These are phyloP conservation scores for Momotus momota DNA, from an alignment of 2,797 vertebrate species.

Conservation along the genomic window DNA sequence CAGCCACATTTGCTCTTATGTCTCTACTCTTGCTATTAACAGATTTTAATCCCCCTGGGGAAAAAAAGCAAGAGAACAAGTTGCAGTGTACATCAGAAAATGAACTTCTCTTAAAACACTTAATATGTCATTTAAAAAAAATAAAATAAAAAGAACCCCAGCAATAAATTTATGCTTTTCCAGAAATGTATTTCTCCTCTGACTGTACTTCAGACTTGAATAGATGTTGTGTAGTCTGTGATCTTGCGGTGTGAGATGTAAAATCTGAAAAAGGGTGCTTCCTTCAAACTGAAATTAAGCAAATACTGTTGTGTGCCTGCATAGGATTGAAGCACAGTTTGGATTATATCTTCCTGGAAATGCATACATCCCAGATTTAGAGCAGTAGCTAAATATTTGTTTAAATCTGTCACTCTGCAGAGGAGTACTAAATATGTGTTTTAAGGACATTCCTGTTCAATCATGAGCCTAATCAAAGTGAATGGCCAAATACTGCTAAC, in stretches of 20 bases:
- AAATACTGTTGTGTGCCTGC: constrained; percentile 22
- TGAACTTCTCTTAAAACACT: not conserved
- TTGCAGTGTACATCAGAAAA: not conserved
- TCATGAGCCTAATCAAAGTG: not conserved
- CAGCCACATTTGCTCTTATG: not conserved
- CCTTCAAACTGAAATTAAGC: not conserved
- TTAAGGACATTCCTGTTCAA: not conserved
- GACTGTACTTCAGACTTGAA: not conserved
- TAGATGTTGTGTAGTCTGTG: constrained; percentile 20
- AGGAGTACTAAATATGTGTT: not conserved
- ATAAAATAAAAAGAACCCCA: too few species aligned
- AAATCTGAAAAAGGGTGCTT: not conserved
- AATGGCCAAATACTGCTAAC: not conserved
- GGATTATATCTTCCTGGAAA: constrained; percentile 16
- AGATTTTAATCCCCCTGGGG: not conserved
- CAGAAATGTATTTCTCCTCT: constrained; percentile 31
- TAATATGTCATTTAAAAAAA: not conserved
- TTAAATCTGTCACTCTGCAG: not conserved
- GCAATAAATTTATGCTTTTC: not conserved
- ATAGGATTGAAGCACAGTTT: not conserved
- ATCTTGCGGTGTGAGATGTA: constrained; percentile 22
- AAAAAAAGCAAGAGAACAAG: not conserved
- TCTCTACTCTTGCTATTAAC: not conserved
- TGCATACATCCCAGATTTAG: not conserved
- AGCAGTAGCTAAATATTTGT: constrained; percentile 2